phyloP scores from a whole-genome alignment of 2,113 vertebrate species.

The Onychostoma macrolepis region DNA sequence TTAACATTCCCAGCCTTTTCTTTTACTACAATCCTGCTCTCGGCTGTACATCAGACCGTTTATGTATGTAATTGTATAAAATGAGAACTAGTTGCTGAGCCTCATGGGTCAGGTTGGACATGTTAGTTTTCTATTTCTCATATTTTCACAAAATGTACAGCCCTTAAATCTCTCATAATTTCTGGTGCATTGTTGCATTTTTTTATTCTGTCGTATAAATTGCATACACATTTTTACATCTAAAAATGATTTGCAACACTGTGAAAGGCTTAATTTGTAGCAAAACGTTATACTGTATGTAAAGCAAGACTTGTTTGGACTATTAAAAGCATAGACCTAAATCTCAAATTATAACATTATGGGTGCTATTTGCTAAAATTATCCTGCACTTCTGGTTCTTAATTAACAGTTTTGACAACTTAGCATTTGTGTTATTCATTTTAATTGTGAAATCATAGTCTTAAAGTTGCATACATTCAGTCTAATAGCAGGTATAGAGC shows the following conservation, averaged over 20 bases:
- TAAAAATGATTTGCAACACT: not conserved
- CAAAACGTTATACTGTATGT: not conserved
- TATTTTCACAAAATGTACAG: not conserved
- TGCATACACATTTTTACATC: not conserved
- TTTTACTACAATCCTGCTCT: slow-evolving; percentile 42
- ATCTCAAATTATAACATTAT: not conserved
- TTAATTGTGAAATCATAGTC: not conserved
- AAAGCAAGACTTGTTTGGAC: not conserved
- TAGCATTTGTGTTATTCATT: not conserved
- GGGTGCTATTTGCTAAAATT: not conserved
- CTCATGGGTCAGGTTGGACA: slow-evolving; percentile 56
- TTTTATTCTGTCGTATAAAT: not conserved
- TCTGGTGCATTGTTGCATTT: not conserved
- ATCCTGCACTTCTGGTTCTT: not conserved
- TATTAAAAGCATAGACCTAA: not conserved
- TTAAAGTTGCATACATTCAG: not conserved
- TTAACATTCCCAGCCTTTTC: slow-evolving; percentile 48
- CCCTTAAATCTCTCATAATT: not conserved
- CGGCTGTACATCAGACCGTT: slow-evolving; percentile 45
- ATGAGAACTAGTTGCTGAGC: slow-evolving; percentile 61
- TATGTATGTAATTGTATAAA: slow-evolving; percentile 58
- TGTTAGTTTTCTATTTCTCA: not conserved
- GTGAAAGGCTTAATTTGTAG: not conserved
- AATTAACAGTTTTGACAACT: not conserved
- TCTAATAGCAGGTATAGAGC: not conserved